Base-by-base conservation (phyloP, 92 coral and sea anemone genomes). In the Parazoanthus swiftii region DNA sequence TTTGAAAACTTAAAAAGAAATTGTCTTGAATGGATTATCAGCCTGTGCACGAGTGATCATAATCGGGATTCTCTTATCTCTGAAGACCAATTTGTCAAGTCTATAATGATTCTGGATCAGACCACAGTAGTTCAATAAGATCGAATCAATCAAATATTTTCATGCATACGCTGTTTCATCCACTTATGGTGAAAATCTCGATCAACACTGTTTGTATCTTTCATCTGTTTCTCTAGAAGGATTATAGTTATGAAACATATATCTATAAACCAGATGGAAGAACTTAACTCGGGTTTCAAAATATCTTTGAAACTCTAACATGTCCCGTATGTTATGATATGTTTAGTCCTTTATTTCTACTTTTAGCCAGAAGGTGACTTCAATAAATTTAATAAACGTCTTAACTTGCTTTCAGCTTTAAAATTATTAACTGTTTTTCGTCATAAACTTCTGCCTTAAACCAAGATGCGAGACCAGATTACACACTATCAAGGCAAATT, bases 261-360 rank as follows among this genome's bases (percentile, higher is more conserved):
- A 80, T 54, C 73, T 15, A 84, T 38, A 84, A 58, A 84, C 14
- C 67, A 84, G 79, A 84, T 84, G 77, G 25, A 43, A 15, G 58
- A 48, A 10, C 36, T 33, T 70, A 51, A 79, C 43, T 84, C 87
- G 9, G 23, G 66, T 84, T 84, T 70, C 79, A 84, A 84, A 63
- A 36, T 9, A 37, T 5, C 44, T 35, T 23, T 18, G 29, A 21
- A 79, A 79, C 81, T 77, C 58, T 33, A 21, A 23, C 13, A n/a
- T 18, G 8, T n/a, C 3, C 10, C 14, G 29, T 67, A 20, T 18
- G 21, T 16, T 67, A 48, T 44, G 58, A 51, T 54, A 54, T 54
- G 59, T 36, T 74, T 36, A 35, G 39, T 13, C 11, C 23, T 18
- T 9, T 74, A 13, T 74, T 8, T 74, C 77, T 4, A 43, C 77